Conservation (phyloP, 2,113 vertebrate genomes). For the Enhydra lutris region DNA sequence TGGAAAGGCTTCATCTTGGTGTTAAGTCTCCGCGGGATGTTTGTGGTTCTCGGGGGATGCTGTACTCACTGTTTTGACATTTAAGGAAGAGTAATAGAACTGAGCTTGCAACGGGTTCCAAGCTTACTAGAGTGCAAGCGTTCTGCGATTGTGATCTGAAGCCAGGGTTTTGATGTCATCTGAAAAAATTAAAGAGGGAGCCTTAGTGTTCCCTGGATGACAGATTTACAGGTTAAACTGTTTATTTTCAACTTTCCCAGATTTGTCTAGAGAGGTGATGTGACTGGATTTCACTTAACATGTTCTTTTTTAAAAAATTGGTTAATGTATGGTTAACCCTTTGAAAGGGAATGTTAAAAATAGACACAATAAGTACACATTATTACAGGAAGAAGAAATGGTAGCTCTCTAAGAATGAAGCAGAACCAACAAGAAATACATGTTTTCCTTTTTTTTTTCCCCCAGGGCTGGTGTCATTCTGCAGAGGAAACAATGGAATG, state of each 20-base stretch:
- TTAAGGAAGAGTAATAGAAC: background rate
- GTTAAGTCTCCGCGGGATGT: background rate
- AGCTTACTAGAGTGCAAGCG: background rate
- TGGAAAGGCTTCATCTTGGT: background rate
- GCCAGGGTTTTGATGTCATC: background rate
- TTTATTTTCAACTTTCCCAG: background rate
- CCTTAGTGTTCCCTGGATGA: background rate
- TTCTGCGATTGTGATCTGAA: background rate
- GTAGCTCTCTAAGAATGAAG: background rate
- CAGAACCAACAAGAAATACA: background rate
- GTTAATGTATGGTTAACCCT: background rate
- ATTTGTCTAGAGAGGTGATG: background rate
- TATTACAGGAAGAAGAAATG: background rate
- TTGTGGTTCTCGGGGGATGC: background rate
- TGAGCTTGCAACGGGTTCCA: background rate
- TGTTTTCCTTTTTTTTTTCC: background rate
- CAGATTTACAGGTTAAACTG: conserved; percentile 1
- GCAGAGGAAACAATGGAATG: background rate
- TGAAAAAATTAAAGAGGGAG: background rate
- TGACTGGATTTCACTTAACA: background rate
- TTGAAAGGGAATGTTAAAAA: conserved; percentile 17
- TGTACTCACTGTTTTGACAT: background rate
- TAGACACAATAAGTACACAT: background rate
- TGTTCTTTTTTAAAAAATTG: background rate
- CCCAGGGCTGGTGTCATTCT: background rate